Conservation (phyloP, 1,140 invertebrate species). For the Brachionus calyciflorus region DNA sequence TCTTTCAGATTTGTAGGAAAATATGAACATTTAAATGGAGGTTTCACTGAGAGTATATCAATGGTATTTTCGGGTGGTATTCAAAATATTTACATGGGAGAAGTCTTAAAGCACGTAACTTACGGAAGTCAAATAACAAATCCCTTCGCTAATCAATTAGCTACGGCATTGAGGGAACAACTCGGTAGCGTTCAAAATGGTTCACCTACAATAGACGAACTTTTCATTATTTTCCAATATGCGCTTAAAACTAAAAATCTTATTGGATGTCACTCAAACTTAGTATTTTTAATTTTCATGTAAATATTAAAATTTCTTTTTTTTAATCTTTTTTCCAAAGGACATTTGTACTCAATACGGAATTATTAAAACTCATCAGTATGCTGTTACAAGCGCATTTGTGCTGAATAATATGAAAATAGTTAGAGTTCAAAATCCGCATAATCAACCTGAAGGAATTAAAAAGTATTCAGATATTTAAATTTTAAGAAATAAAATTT, state of each 20-base stretch:
- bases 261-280: background rate
- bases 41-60: background rate
- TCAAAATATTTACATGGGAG: background rate
- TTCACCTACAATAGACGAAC: background rate
- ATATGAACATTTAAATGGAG: conserved; percentile 23
- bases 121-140: background rate
- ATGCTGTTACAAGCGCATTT: conserved; percentile 29
- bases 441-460: conserved; percentile 23
- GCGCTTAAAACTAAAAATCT: conserved; percentile 11
- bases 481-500: background rate
- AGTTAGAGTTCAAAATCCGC: conserved; percentile 36
- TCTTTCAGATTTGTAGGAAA: conserved; percentile 31
- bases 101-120: background rate
- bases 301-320: background rate
- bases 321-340: background rate
- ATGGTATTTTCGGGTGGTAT: conserved; percentile 24
- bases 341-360: background rate
- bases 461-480: background rate
- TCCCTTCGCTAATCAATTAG: background rate
- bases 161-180: background rate
- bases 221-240: conserved; percentile 11
- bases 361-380: background rate
- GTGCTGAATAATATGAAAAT: conserved; percentile 5
- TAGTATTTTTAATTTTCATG: background rate
- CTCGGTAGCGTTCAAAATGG: background rate